Base-by-base conservation (phyloP, 64 coral and sea anemone genomes). In the Montipora capricornis region DNA sequence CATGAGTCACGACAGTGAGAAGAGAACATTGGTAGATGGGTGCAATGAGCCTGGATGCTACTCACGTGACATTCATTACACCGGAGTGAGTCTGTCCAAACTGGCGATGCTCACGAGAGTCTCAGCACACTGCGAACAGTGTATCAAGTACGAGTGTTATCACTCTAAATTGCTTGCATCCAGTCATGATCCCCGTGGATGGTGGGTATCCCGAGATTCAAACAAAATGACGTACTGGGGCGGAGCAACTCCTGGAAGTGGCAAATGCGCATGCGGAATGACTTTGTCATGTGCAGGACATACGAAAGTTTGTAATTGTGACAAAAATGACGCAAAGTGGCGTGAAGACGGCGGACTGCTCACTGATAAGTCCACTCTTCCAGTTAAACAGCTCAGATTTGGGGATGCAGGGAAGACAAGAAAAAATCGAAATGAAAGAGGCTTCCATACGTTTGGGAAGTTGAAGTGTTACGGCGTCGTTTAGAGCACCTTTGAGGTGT, bases 181-280 rank as follows among this genome's bases (percentile, higher is more conserved):
- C 53, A 57, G 11, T 8, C 6, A 11, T 8, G 53, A 11, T 57
- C 53, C 53, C 11, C 11, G 6, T 57, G 53, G 53, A 57, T 57
- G 53, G 53, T 57, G 53, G 53, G 53, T 57, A 57, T 57, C 53
- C 11, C 53, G 53, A 1, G 53, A 57, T 11, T 57, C 53, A 57
- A 57, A 11, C 1, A 6, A 57, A 82, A 82, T 82, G 80, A 82
- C 58, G 13, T 60, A 59, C 22, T 82, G 52, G 80, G 80, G 80
- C 20, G 80, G 80, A 82, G 80, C 80, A 53, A 12, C 55, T 10
- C 80, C 80, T 82, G 52, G n/a, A 2, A 82, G 80, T 44, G n/a
- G n/a, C 10, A 82, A 82, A 24, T 82, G 80, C 80, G 80, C 80
- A 44, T 82, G 80, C 80, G 80, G 58, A 10, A 82, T 82, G 80